Percentiles rank a stretch among this genome's conserved stretches.
phyloP scores from a whole-genome alignment of 2,888 invertebrate species.

The Aporophyla nigra region DNA sequence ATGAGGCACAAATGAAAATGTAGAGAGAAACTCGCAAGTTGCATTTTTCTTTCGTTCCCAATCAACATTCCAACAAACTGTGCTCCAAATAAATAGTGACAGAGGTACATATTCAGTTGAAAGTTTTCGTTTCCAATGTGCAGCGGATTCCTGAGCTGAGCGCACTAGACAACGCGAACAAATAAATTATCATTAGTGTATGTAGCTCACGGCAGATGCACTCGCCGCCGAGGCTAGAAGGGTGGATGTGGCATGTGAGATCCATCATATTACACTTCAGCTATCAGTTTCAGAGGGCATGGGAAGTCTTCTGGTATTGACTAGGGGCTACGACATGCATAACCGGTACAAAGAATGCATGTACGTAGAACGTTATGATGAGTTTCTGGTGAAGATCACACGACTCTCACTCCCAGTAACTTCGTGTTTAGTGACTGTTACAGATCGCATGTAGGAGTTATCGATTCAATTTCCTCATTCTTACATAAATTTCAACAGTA shows the following conservation, averaged over 20 bases:
- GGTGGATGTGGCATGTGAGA: slow-evolving; percentile 68
- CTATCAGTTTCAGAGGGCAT: background rate
- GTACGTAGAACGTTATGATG: background rate
- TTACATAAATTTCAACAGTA: background rate
- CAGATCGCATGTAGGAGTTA: background rate
- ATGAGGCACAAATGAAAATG: slow-evolving; percentile 16
- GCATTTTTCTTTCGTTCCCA: slow-evolving; percentile 53
- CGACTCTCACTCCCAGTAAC: background rate
- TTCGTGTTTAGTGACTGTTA: background rate
- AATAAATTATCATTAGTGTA: slow-evolving; percentile 88
- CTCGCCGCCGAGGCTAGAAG: slow-evolving; percentile 50
- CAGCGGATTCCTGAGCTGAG: slow-evolving; percentile 57
- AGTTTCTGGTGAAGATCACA: background rate
- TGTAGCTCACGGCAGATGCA: slow-evolving; percentile 80
- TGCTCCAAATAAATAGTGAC: slow-evolving; percentile 59
- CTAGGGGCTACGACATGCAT: too few species aligned
- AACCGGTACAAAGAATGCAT: background rate
- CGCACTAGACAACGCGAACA: slow-evolving; percentile 71
- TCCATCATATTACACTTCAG: background rate
- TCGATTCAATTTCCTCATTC: background rate
- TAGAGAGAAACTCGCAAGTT: background rate
- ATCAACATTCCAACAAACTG: slow-evolving; percentile 55
- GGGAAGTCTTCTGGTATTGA: background rate
- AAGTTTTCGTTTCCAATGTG: slow-evolving; percentile 67
- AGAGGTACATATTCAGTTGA: slow-evolving; percentile 54